These are phyloP conservation scores for Saxidomus purpurata DNA, from an alignment of 1,140 invertebrate species.

Conservation along the genomic window DNA sequence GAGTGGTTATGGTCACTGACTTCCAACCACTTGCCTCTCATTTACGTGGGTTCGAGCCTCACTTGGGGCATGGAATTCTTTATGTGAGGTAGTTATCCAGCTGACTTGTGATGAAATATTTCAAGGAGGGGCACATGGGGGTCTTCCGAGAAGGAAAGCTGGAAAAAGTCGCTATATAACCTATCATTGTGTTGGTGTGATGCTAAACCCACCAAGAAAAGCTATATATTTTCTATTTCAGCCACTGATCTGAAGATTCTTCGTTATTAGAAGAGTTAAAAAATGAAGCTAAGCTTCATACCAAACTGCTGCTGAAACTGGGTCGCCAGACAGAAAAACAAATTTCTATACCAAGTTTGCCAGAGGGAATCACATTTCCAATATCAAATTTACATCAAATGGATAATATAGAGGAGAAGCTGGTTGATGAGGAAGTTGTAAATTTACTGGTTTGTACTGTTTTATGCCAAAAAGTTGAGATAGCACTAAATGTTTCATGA, in stretches of 20 bases:
- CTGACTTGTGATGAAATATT: conserved; percentile 29
- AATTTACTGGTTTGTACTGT: conserved; percentile 28
- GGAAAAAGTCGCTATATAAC: conserved; percentile 20
- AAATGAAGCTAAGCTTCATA: conserved; percentile 33
- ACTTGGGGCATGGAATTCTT: conserved; percentile 30
- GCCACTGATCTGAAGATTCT: conserved; percentile 32
- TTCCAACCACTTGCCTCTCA: conserved; percentile 21
- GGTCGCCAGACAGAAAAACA: neutral
- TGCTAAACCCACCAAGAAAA: too few relatives aligned
- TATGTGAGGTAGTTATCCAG: too few relatives aligned
- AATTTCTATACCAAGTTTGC: conserved; percentile 15
- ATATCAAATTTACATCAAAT: conserved; percentile 29
- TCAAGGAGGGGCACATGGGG: conserved; percentile 20
- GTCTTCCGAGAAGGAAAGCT: conserved; percentile 21
- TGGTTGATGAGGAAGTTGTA: conserved; percentile 26
- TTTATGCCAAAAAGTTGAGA: conserved; percentile 29
- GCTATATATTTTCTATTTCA: conserved; percentile 31
- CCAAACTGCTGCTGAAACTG: conserved; percentile 25
- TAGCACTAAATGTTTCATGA: conserved; percentile 33
- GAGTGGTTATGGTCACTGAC: too few relatives aligned
- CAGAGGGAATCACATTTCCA: conserved; percentile 11
- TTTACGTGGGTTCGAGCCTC: conserved; percentile 14
- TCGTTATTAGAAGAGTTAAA: conserved; percentile 26
- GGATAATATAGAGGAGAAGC: conserved; percentile 26
- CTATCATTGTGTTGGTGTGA: conserved; percentile 10